phyloP scores from a whole-genome alignment of 2,888 invertebrate genomes.

The Lochmaea capreae region DNA sequence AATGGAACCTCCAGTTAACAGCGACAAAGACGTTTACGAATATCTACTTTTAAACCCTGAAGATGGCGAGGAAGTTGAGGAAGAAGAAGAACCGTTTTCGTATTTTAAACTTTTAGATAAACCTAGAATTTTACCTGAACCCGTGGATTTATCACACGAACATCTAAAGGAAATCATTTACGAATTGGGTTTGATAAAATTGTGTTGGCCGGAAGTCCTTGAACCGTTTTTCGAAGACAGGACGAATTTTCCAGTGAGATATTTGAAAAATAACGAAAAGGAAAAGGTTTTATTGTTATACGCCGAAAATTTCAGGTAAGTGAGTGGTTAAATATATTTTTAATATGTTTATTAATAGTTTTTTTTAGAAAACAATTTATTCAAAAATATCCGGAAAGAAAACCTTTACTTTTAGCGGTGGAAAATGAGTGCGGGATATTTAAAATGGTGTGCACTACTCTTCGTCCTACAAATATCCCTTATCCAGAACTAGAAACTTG shows the following conservation, averaged over 20 bases:
- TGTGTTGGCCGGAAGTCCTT: conserved; percentile 74
- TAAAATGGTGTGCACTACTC: conserved; percentile 89
- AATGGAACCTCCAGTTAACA: background rate
- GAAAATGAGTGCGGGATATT: conserved; percentile 81
- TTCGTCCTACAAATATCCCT: conserved; percentile 81
- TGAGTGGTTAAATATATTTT: background rate
- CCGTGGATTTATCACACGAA: conserved; percentile 65
- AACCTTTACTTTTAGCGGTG: conserved; percentile 76
- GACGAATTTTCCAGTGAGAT: conserved; percentile 73
- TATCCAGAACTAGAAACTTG: conserved; percentile 78
- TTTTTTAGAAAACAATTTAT: conserved; percentile 77
- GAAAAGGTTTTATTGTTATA: conserved; percentile 79
- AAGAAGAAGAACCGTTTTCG: conserved; percentile 56
- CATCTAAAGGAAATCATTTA: conserved; percentile 72
- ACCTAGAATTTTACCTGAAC: conserved; percentile 58
- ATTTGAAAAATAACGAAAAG: conserved; percentile 75
- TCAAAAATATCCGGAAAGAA: conserved; percentile 70
- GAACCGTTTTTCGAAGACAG: conserved; percentile 70
- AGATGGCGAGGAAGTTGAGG: conserved; percentile 31
- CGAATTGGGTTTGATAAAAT: conserved; percentile 71
- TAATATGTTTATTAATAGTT: background rate
- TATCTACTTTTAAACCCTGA: conserved; percentile 1
- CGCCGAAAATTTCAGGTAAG: conserved; percentile 71
- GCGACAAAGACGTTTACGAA: background rate
- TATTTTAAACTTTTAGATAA: conserved; percentile 60